phyloP scores from a whole-genome alignment of 92 coral and sea anemone species.

The Epizoanthus rinbou region DNA sequence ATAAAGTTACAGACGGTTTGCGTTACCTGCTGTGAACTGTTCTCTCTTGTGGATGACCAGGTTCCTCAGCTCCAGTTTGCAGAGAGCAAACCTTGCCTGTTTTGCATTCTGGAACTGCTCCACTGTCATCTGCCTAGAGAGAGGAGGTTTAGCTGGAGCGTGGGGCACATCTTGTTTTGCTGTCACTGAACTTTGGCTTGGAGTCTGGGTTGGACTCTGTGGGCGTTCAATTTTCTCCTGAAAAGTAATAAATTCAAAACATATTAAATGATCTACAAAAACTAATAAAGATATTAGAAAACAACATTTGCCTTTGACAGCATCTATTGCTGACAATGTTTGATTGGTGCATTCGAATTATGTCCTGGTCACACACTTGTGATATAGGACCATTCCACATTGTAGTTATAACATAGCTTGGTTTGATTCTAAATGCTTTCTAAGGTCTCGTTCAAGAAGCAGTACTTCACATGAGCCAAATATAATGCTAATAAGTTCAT shows the following conservation, averaged over 20 bases:
- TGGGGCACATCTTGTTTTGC: constrained; percentile 40
- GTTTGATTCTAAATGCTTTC: too few species aligned
- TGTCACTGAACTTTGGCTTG: background rate
- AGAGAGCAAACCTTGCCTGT: constrained; percentile 79
- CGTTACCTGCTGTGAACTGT: constrained; percentile 81
- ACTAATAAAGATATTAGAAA: too few species aligned
- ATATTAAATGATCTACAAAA: background rate
- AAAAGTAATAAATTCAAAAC: background rate
- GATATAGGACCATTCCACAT: too few species aligned
- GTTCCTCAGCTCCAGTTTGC: constrained; percentile 76
- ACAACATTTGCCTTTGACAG: too few species aligned
- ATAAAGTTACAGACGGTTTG: background rate
- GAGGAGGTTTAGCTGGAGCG: constrained; percentile 49
- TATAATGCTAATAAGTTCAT: too few species aligned
- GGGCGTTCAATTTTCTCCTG: constrained; percentile 21
- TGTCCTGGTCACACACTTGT: too few species aligned
- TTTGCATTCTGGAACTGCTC: constrained; percentile 61
- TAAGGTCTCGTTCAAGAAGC: too few species aligned
- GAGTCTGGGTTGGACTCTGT: constrained; percentile 15
- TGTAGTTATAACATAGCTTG: too few species aligned
- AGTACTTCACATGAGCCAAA: too few species aligned
- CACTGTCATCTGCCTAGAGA: constrained; percentile 43
- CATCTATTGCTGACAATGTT: too few species aligned
- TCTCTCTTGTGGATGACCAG: constrained; percentile 93
- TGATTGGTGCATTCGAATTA: too few species aligned